Evolutionary conservation across 2,888 invertebrate genomes (phyloP).

Genomic region (Yponomeuta malinellus): DNA sequence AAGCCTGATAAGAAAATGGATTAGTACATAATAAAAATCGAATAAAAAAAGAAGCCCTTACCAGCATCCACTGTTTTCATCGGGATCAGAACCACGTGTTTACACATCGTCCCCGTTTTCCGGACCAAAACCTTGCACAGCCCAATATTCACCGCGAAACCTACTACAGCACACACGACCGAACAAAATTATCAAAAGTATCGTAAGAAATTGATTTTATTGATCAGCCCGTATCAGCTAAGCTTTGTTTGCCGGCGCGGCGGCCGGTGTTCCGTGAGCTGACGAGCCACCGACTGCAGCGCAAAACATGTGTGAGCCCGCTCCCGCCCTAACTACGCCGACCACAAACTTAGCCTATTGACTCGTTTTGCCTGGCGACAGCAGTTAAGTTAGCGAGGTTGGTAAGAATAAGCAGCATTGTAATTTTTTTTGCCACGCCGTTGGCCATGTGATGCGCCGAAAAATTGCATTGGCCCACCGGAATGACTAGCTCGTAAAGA

Average conservation of each 20-base stretch:
- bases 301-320: not conserved
- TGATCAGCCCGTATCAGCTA: not conserved
- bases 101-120: constrained; percentile 41
- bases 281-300: not conserved
- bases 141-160: not conserved
- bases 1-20: constrained; percentile 1
- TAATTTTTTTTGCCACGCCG: not conserved
- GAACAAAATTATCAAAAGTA: not conserved
- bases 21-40: not conserved
- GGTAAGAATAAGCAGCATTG: not conserved
- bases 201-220: not conserved
- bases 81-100: constrained; percentile 51
- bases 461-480: not conserved
- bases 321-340: constrained; percentile 8
- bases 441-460: not conserved
- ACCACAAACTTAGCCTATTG: not conserved
- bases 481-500: not conserved
- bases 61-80: constrained; percentile 48
- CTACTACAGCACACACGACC: not conserved
- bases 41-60: constrained; percentile 29
- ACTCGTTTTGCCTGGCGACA: not conserved
- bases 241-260: not conserved
- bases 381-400: not conserved
- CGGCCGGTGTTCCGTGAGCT: not conserved
- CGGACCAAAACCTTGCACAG: not conserved